These are phyloP conservation scores for Eublepharis macularius DNA, from an alignment of 2,113 vertebrate genomes.

Conservation along the genomic window DNA sequence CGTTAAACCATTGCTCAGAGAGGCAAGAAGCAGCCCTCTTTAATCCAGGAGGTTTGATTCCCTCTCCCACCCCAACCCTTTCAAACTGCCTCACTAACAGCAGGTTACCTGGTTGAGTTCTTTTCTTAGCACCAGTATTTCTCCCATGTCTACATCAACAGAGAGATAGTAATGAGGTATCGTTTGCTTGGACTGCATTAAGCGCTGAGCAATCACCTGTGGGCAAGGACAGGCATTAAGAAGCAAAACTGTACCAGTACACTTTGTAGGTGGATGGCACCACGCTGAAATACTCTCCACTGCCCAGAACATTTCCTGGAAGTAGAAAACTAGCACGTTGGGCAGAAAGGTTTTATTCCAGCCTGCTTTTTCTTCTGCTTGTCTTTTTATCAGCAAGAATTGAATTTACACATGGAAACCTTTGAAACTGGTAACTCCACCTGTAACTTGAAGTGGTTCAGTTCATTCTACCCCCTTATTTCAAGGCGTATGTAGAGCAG, in stretches of 20 bases:
- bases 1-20: neutral
- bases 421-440: no score
- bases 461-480: no score
- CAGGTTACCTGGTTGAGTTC: constrained; percentile 89
- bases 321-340: no score
- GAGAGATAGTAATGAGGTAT: constrained; percentile 99
- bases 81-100: neutral
- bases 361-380: no score
- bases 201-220: constrained; percentile 95
- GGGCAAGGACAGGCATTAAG: neutral
- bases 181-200: constrained; percentile 97
- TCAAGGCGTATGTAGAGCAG: no score
- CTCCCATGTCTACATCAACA: constrained; percentile 94
- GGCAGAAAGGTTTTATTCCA: no score
- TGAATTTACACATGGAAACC: no score
- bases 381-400: no score
- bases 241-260: fast-evolving
- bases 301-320: no score
- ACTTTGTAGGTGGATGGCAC: no score
- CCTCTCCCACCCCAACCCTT: fast-evolving
- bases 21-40: neutral
- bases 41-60: neutral
- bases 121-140: constrained; percentile 88
- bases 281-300: no score
- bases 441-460: no score